Conservation (phyloP, 2,888 invertebrate species). For the Alcis repandata region DNA sequence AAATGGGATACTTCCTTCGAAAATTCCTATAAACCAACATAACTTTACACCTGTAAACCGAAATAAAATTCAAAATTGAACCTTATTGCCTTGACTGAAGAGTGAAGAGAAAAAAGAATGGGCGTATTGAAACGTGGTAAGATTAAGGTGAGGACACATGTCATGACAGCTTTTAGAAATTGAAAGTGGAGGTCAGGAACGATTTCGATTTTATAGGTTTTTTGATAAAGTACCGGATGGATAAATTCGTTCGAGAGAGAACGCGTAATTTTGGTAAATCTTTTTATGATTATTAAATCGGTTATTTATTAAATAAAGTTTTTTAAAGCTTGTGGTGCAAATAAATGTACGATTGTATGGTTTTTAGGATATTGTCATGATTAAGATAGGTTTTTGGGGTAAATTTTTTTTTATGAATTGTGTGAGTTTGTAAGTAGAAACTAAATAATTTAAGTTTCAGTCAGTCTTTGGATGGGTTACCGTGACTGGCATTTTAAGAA, state of each 20-base stretch:
- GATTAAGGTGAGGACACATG: slow-evolving; percentile 55
- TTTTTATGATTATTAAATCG: background rate
- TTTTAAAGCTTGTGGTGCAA: too few relatives aligned
- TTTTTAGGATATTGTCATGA: too few relatives aligned
- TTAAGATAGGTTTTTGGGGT: too few relatives aligned
- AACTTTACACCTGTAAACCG: background rate
- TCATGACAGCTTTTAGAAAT: slow-evolving; percentile 55
- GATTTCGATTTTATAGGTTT: slow-evolving; percentile 40
- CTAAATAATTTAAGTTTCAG: too few relatives aligned
- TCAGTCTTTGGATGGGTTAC: too few relatives aligned
- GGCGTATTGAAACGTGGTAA: slow-evolving; percentile 21
- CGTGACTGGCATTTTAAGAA: too few relatives aligned
- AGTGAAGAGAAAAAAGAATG: background rate
- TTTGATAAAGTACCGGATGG: slow-evolving; percentile 38
- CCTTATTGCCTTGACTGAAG: slow-evolving; percentile 43
- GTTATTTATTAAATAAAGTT: too few relatives aligned
- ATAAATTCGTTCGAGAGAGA: slow-evolving; percentile 25
- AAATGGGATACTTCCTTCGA: slow-evolving; percentile 64
- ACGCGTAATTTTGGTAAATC: slow-evolving; percentile 9
- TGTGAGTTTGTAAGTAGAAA: too few relatives aligned
- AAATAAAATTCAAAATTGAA: slow-evolving; percentile 41
- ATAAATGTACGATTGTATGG: too few relatives aligned
- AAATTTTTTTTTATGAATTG: too few relatives aligned
- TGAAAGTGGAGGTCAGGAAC: slow-evolving; percentile 47
- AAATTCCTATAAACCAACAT: slow-evolving; percentile 34